Evolutionary conservation across 2,888 invertebrate genomes (phyloP), one percentile per base, ranked within the genome.

Genomic region (Heliconius hortense): DNA sequence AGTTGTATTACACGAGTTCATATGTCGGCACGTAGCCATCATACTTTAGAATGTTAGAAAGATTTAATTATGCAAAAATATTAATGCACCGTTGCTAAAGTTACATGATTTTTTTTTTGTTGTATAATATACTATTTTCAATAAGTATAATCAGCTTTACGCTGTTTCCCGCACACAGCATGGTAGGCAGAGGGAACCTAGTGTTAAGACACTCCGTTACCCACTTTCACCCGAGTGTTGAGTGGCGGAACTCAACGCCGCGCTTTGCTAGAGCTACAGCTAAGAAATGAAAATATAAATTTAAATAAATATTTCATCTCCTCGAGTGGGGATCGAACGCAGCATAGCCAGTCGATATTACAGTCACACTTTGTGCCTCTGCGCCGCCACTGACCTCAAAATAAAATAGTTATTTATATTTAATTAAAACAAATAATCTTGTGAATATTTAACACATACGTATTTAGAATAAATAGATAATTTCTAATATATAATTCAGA

Each of bases 1-100:
- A 85, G 84, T 82, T 79, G 81, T 76, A 73, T 56, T 77, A 76
- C 72, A 72, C 66, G 70, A 71, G 39, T 53, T 24, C 59, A 48
- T 62, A 31, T 75, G 75, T 56, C 56, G 75, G 62, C 70, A 75
- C 64, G 69, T 69, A 75, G 75, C 66, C 71, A 59, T 71, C 21
- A 8, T 24, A 43, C 39, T 39, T 64, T 39, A 64, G 35, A 39
- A 13, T 11, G 39, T 39, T 66, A 39, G 7, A 66, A 24, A 39
- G 5, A 39, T 66, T 43, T 15, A 39, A 66, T 39, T 66, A 66
- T n/a, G 35, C n/a, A 66, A 66, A 24, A 13, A n/a, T 8, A 8
- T 28, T 63, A 26, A 21, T 63, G 5, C 4, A 35, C 39, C 8
- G 18, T 31, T 64, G 13, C n/a, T 4, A n/a, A 21, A 35, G 2